Conservation (phyloP, 2,113 vertebrate species). For the Microcebus griseorufus region DNA sequence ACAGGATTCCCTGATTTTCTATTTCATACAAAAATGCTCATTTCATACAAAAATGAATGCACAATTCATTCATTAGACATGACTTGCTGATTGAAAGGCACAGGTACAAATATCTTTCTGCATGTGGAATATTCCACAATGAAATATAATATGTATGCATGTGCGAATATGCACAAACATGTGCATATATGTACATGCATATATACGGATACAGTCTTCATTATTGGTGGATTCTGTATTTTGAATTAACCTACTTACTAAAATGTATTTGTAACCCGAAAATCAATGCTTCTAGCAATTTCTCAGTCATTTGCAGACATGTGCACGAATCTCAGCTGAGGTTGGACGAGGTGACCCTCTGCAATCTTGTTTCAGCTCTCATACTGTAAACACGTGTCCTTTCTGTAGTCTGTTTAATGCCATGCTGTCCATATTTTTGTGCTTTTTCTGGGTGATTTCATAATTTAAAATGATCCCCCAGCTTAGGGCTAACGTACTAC, state of each 20-base stretch:
- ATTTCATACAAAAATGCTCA: background rate
- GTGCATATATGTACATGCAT: accelerated
- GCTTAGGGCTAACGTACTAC: background rate
- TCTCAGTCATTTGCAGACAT: background rate
- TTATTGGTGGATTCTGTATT: background rate
- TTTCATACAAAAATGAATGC: background rate
- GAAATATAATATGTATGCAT: accelerated
- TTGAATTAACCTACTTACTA: background rate
- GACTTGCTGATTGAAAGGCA: background rate
- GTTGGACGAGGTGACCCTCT: background rate
- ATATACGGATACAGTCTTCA: background rate
- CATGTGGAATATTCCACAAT: background rate
- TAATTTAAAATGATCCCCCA: background rate
- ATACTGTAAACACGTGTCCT: background rate
- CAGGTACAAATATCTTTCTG: background rate
- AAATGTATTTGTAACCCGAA: background rate
- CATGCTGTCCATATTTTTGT: background rate
- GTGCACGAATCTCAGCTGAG: background rate
- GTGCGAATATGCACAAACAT: background rate
- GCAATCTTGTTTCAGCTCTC: background rate
- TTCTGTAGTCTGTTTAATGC: background rate
- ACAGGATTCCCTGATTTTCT: background rate
- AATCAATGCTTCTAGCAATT: background rate
- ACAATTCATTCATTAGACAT: background rate
- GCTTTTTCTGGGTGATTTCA: background rate